Base-by-base conservation (phyloP, 2,888 invertebrate species). In the Zonitis immaculata region DNA sequence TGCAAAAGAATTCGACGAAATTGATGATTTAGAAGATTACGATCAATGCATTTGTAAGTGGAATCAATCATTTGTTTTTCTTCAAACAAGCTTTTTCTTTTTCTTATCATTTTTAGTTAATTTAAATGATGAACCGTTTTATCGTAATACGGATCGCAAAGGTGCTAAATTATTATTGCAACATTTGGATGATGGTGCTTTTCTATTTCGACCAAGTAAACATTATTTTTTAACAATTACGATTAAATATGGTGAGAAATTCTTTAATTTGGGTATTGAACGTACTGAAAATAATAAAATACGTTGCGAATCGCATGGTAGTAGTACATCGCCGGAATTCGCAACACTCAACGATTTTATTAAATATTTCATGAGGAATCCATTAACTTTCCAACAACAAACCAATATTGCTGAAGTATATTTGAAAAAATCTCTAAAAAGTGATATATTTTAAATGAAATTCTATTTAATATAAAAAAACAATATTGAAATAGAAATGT, bases 221-320 rank as follows among this genome's bases (percentile, higher is more conserved):
- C 49, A 46, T 3, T 61, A 59, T 43, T 63, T 58, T 42, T 49
- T 67, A 9, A 62, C 59, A 6, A 39, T 67, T 3, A 60, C 64
- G 1, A 18, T 66, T 2, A 65, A 64, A 42, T 51, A 60, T 26
- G 52, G 57, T 1, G 27, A 30, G 1, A 56, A 58, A 27, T 62
- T 50, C 42, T 64, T 61, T 46, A 63, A 66, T 49, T 50, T 67
- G 6, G 66, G 66, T 9, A 63, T 66, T 12, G 57, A 59, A 16
- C 55, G 52, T 39, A 57, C 52, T 1, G 7, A n/a, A 16, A 50
- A 50, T 12, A 59, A 60, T 16, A 62, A 47, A 47, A 57, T 66
- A 22, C 57, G 56, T 6, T 49, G 60, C 16, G 49, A 55, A 12
- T 51, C 64, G 11, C 59, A 57, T 18, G 51, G 43, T 8, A 51